phyloP scores from a whole-genome alignment of 2,797 vertebrate genomes.

The Pseudocheirus occidentalis region DNA sequence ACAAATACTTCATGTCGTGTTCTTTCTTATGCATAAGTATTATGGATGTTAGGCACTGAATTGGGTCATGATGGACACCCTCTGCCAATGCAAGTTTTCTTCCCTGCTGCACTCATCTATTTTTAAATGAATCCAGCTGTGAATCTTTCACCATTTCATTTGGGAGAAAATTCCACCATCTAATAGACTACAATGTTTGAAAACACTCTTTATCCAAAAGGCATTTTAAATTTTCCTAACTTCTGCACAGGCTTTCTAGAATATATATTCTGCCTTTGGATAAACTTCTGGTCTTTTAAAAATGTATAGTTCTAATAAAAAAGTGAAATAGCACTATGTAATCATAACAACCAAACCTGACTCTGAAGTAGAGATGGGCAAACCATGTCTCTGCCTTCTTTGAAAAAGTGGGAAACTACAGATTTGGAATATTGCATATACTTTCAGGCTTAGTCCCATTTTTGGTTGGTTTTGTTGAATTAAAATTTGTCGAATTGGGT shows the following conservation, averaged over 20 bases:
- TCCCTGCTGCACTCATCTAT: slow-evolving; percentile 17
- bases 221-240: background rate
- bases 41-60: background rate
- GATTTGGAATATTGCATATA: background rate
- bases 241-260: background rate
- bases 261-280: background rate
- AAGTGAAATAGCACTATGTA: background rate
- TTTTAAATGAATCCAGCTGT: slow-evolving; percentile 36
- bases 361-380: background rate
- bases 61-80: background rate
- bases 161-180: slow-evolving; percentile 3
- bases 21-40: slow-evolving; percentile 3
- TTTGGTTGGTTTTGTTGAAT: background rate
- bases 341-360: background rate
- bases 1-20: background rate
- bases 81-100: background rate
- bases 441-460: background rate
- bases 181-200: background rate
- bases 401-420: background rate
- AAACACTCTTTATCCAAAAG: background rate
- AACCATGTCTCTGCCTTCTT: background rate
- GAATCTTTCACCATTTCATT: background rate
- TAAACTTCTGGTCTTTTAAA: background rate
- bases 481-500: no score
- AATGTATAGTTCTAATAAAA: background rate